Evolutionary conservation across 1,140 invertebrate species (phyloP), one percentile per base, ranked within the genome.

Genomic region (Drosophila busckii): DNA sequence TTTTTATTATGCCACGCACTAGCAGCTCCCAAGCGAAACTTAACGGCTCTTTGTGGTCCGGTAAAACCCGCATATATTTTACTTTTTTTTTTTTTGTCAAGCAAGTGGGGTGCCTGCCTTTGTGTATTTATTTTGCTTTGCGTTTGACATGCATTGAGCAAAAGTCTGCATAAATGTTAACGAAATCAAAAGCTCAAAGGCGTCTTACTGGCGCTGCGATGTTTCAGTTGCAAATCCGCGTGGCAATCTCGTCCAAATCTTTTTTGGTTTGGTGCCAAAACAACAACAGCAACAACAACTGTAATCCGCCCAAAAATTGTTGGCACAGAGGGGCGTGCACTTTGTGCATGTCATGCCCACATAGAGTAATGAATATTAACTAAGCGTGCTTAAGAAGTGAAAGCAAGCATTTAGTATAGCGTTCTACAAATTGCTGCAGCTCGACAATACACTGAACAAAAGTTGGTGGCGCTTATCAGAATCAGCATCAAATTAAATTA

Each of bases 91-190:
- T n/a, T n/a, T n/a, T n/a, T n/a, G n/a, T n/a, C n/a, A n/a, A n/a
- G n/a, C n/a, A n/a, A n/a, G n/a, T n/a, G n/a, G 12, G 38, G 22
- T 35, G 28, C 50, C 35, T 63, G 62, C 58, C 50, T 71, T 75
- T 68, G 63, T 53, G 68, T 29, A 41, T 61, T 60, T 49, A 50
- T 56, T 78, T 78, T 70, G 69, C 46, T 60, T 76, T 70, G 71
- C 70, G 70, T 76, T 76, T 76, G 73, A 76, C 71, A 76, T 76
- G 71, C 71, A 76, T 76, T 67, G 73, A 70, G 71, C n/a, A n/a
- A n/a, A n/a, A n/a, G n/a, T 76, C 65, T 70, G 70, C 70, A 75
- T 73, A 64, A 49, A 19, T 46, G 38, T 17, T 25, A 52, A 12
- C 15, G 4, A 25, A 53, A 34, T 8, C 12, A 16, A 34, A 9